Base-by-base conservation (phyloP, 53 echinoderm and acorn worm species). In the Stichopus horrens region DNA sequence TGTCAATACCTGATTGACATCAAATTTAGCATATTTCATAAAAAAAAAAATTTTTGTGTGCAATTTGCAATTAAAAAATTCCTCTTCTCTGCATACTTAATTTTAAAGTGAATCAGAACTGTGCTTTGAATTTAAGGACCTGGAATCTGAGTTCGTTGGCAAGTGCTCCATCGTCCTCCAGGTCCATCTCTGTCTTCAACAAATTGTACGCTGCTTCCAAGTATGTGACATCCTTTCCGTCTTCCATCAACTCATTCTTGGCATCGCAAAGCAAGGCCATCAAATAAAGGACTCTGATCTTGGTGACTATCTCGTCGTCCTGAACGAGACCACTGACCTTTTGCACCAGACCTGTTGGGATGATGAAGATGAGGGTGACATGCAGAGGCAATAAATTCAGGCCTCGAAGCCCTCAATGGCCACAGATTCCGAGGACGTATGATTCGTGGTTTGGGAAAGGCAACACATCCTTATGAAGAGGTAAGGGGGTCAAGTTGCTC, bases 231-330 rank as follows among this genome's bases (percentile, higher is more conserved):
- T 6, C 71, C 7, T 71, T 71, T n/a, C 71, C 71, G 19, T 16
- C 71, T 71, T 71, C 81, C 18, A 57, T 55, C 54, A 56, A 11
- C 20, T 10, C 81, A 14, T 51, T 21, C 8, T 81, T 81, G 19
- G 81, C 81, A 21, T 81, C 81, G 7, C 57, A 81, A 22, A 81
- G 81, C 9, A 81, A 53, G 16, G 53, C 56, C 57, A 81, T 81
- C 57, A 81, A 81, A 57, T 57, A 9, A 57, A 81, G 56, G 7
- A 81, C 18, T 8, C 81, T 56, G 8, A 58, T 18, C 22, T 81
- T 81, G 6, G 58, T 21, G 81, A 81, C 18, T 4, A 81, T 57
- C 11, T 81, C n/a, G 6, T 71, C 16, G n/a, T 71, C 57, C 20
- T 19, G 56, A 1, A 10, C 9, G 53, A 19, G 7, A 56, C 21